Conservation (phyloP, 1,140 invertebrate species). For the Doryteuthis pealeii region DNA sequence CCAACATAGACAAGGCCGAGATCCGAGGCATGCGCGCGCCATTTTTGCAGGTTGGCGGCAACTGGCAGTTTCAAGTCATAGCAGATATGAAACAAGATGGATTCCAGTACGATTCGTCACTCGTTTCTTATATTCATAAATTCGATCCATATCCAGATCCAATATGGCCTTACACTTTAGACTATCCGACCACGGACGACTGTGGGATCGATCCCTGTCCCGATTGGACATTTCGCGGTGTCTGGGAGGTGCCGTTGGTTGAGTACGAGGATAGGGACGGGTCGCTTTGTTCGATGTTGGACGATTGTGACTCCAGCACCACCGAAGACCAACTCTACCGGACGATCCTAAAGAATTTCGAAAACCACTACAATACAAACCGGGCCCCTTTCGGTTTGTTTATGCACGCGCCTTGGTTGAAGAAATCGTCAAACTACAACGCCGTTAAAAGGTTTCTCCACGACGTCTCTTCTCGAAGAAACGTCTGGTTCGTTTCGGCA, state of each 20-base stretch:
- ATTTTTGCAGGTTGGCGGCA: slow-evolving; percentile 26
- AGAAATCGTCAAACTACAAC: slow-evolving; percentile 67
- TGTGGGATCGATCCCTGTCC: slow-evolving; percentile 38
- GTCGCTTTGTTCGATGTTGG: slow-evolving; percentile 93
- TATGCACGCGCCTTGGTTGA: slow-evolving; percentile 95
- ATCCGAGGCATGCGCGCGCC: slow-evolving; percentile 39
- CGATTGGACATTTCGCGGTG: slow-evolving; percentile 29
- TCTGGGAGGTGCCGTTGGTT: slow-evolving; percentile 56
- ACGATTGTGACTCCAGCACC: slow-evolving; percentile 70
- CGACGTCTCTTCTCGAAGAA: slow-evolving; percentile 25
- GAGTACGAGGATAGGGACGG: slow-evolving; percentile 76
- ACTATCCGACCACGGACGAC: slow-evolving; percentile 76
- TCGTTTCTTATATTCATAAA: slow-evolving; percentile 32
- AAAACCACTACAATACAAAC: slow-evolving; percentile 68
- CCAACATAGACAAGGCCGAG: slow-evolving; percentile 24
- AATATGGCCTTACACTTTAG: slow-evolving; percentile 37
- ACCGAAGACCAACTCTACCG: slow-evolving; percentile 19
- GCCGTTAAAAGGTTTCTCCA: slow-evolving; percentile 80
- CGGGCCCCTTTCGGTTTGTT: slow-evolving; percentile 89
- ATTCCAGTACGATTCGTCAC: slow-evolving; percentile 38
- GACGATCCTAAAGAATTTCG: slow-evolving; percentile 27
- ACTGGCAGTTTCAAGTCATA: slow-evolving; percentile 1
- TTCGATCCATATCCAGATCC: slow-evolving; percentile 12
- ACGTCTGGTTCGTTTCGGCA: slow-evolving; percentile 37
- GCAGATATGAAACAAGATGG: slow-evolving; percentile 27